Base-by-base conservation (phyloP, 2,113 vertebrate genomes). In the Leucopsar rothschildi region DNA sequence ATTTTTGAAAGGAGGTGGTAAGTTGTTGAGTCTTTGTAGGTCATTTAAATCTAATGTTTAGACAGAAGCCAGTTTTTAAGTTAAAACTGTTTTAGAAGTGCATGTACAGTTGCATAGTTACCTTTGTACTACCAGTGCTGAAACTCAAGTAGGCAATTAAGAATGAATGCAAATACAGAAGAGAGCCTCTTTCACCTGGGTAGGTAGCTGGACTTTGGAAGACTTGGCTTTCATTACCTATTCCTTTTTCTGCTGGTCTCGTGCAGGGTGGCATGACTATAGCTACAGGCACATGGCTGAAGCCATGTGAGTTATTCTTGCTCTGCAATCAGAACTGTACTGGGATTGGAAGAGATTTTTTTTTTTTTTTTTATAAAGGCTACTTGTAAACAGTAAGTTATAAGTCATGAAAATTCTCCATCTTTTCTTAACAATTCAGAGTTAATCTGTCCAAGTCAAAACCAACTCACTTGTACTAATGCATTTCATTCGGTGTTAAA, bases 161-260 rank as follows among this genome's bases (percentile, higher is more conserved):
- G 33, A 47, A 39, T 87, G 72, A 89, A 65, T 76, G 45, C 65
- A 72, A 82, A 82, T 93, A n/a, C 11, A 72, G 27, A 75, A 68
- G 29, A 65, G 20, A 60, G 65, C 57, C n/a, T 76, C 66, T 91
- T 75, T 88, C 69, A 84, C 82, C 56, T 63, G 82, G 47, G 28
- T 47, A 29, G 25, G n/a, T 35, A 52, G 47, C 31, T 96, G 92
- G 77, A 82, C 89, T 96, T 93, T 82, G 73, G 87, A 94, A 96
- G 45, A 35, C 29, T 72, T 60, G 3, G 10, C 11, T 15, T 35
- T 29, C 19, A 35, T 84, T 55, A 39, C 31, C 15, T 29, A 11
- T 15, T 85, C 37, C 35, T 50, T 50, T 40, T 80, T 68, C 64
- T 92, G 70, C 60, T 80, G 63, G 33, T 80, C 45, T 4, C 2